Percentiles rank a stretch among this genome's conserved stretches.
phyloP scores from a whole-genome alignment of 2,888 invertebrate genomes.

The Hesperia comma region DNA sequence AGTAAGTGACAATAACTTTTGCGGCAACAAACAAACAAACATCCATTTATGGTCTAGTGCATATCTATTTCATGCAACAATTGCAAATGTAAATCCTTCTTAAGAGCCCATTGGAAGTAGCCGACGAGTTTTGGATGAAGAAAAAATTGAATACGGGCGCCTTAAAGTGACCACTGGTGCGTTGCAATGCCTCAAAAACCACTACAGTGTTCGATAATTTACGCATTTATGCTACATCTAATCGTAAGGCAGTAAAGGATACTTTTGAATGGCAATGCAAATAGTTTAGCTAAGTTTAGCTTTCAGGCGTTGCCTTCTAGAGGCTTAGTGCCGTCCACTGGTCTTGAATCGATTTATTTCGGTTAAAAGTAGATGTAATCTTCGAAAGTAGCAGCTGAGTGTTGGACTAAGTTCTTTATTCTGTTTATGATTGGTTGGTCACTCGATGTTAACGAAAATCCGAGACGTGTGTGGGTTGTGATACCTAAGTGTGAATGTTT shows the following conservation, averaged over 20 bases:
- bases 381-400: conserved; percentile 26
- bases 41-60: conserved; percentile 74
- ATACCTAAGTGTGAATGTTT: background rate
- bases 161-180: conserved; percentile 27
- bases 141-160: conserved; percentile 24
- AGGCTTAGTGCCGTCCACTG: conserved; percentile 44
- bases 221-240: background rate
- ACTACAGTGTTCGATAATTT: background rate
- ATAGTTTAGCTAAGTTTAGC: background rate
- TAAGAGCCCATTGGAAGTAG: conserved; percentile 56
- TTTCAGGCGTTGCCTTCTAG: conserved; percentile 39
- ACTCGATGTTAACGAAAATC: conserved; percentile 23
- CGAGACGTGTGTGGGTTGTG: background rate
- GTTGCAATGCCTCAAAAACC: conserved; percentile 4
- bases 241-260: background rate
- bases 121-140: conserved; percentile 43
- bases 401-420: conserved; percentile 14
- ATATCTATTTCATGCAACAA: conserved; percentile 70
- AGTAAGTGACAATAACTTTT: conserved; percentile 50
- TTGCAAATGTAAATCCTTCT: conserved; percentile 55
- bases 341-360: conserved; percentile 28
- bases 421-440: conserved; percentile 14
- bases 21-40: conserved; percentile 65
- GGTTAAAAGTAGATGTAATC: conserved; percentile 23
- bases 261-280: background rate